These are phyloP conservation scores for Tyrophagus putrescentiae DNA, from an alignment of 1,140 invertebrate genomes.

Conservation along the genomic window DNA sequence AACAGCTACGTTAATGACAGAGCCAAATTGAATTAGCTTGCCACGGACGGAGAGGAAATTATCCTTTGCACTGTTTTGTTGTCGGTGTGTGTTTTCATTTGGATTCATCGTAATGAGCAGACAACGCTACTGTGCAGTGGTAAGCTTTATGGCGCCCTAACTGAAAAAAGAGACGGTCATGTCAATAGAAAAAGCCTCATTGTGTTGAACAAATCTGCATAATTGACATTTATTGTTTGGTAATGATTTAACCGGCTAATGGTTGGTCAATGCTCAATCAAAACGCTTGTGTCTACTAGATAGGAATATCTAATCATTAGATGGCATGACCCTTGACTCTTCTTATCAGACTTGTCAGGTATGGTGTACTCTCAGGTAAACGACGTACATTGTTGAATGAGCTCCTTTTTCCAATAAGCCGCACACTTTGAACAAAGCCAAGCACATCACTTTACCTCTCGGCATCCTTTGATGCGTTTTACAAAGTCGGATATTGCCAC, in stretches of 20 bases:
- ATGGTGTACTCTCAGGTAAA: no score
- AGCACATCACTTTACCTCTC: no score
- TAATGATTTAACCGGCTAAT: conserved; percentile 1
- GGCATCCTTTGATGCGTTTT: no score
- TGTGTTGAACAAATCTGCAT: conserved; percentile 4
- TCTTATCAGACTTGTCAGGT: no score
- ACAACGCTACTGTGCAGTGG: not conserved
- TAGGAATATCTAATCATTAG: not conserved
- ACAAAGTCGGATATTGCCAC: no score
- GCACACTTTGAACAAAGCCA: no score
- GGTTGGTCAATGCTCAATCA: not conserved
- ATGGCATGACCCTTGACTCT: no score
- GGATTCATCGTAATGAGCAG: not conserved
- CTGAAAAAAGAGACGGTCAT: not conserved
- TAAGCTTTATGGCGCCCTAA: not conserved
- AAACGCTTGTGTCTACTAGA: not conserved
- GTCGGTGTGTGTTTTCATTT: conserved; percentile 9
- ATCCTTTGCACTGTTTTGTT: not conserved
- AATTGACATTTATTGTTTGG: not conserved
- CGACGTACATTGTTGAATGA: no score
- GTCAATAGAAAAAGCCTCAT: not conserved
- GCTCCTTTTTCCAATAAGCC: no score
- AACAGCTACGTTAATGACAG: no score
- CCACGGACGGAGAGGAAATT: not conserved
- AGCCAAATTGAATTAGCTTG: conserved; percentile 12